Evolutionary conservation across 2,113 vertebrate species (phyloP).

Genomic region (Eurypyga helias): DNA sequence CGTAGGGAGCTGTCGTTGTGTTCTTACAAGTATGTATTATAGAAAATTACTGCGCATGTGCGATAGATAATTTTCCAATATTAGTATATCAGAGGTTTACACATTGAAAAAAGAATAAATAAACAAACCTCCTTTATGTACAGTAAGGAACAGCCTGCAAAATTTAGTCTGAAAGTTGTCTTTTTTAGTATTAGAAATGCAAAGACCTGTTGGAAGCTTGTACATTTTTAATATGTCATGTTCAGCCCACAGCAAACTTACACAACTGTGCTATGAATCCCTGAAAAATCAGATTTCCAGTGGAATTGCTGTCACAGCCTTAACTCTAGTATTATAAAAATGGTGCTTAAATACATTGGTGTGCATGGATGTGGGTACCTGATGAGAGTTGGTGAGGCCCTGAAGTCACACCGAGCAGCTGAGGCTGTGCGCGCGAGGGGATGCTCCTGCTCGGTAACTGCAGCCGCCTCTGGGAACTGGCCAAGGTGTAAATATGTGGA

Average conservation of each 20-base stretch:
- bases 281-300: conserved; percentile 19
- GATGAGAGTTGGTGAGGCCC: background rate
- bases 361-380: conserved; percentile 22
- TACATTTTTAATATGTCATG: background rate
- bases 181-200: conserved; percentile 40
- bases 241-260: conserved; percentile 20
- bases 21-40: conserved; percentile 40
- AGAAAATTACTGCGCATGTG: conserved; percentile 38
- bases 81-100: conserved; percentile 59
- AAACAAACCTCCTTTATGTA: conserved; percentile 17
- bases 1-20: background rate
- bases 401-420: background rate
- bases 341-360: conserved; percentile 59
- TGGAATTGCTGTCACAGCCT: conserved; percentile 65
- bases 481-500: background rate
- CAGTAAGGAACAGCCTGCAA: conserved; percentile 65
- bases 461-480: background rate
- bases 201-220: conserved; percentile 17
- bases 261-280: conserved; percentile 23
- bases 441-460: background rate
- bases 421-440: background rate
- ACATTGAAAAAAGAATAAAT: background rate
- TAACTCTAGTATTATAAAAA: conserved; percentile 57
- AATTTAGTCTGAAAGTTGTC: conserved; percentile 37
- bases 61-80: conserved; percentile 33